Base-by-base conservation (phyloP, 64 coral and sea anemone species). In the Actinia equina region DNA sequence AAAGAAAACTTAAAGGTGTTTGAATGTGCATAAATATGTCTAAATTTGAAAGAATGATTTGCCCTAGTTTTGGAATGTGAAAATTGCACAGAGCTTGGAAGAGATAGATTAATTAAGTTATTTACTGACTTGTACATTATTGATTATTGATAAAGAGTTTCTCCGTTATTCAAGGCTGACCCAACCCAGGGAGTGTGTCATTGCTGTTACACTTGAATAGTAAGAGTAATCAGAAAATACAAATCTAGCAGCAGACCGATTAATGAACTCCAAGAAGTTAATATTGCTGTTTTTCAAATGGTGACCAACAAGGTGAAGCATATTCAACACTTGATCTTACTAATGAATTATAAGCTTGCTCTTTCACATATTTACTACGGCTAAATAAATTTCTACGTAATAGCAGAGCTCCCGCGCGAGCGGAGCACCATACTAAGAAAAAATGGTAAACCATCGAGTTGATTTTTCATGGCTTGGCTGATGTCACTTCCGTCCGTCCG, bases 281-380 rank as follows among this genome's bases (percentile, higher is more conserved):
- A 37, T 13, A 27, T 6, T 12, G 71, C 59, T 62, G 82, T 55
- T 54, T 84, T 84, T 84, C 82, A 84, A 84, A 84, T 15, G 84
- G 84, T 22, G 22, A 44, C 57, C 84, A 86, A 9, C 37, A 53
- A 64, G 84, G 27, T 27, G 56, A 63, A 4, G 84, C 84, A 44
- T 64, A 86, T 64, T 86, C 57, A 41, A 86, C 10, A 44, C 43
- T 25, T 41, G 84, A 59, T 19, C 84, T 60, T 37, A 67, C 59
- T 44, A 86, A 59, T 23, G 56, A 60, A 60, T 86, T 60, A 43
- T 86, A 86, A 30, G 59, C 84, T 16, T 60, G 22, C 17, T 43
- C 43, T 41, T 86, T 86, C 2, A 86, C 84, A 86, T 86, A 60
- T 30, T 42, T 53, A 43, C 59, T 86, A 30, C 84, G 41, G 57